Evolutionary conservation across 2,797 vertebrate genomes (phyloP), one percentile per base, ranked within the genome.

Genomic region (Amblyraja radiata): DNA sequence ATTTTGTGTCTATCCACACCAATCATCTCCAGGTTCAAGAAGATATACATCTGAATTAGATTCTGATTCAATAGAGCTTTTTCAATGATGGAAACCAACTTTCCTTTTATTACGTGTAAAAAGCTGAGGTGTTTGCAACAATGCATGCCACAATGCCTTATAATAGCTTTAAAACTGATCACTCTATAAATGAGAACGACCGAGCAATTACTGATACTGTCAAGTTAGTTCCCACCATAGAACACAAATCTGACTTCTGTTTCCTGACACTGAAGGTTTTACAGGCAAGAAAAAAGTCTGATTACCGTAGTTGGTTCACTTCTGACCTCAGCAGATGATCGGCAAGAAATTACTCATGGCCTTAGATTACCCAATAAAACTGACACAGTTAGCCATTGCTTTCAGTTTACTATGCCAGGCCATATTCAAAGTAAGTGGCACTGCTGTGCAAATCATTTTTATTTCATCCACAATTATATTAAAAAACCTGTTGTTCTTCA

Each of bases 1-100:
- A 54, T 54, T 54, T 54, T 54, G 46, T 84, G 54, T 54, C 8
- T 58, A 54, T 84, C 81, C 1, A 61, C 61, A n/a, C 11, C 28
- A 86, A 25, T 23, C 80, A 83, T 54, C 80, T 28, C n/a, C 83
- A 65, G 16, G 25, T 86, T 86, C 83, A 58, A 86, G n/a, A 86
- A 8, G 5, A 23, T 32, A 13, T 10, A 36, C 7, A 23, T 28
- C 10, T 76, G 25, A 6, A 18, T 65, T 86, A 6, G 16, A 63
- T 65, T 86, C 83, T 65, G 83, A 86, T 54, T 54, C 28, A n/a
- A 32, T 65, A 6, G 28, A 65, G 83, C 11, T 32, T 6, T 86
- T 65, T 32, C n/a, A 6, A 14, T 86, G 61, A 86, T n/a, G 61
- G 25, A 54, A 54, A 6, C 46, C 46, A 54, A 54, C 46, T 54